Conservation (phyloP, 64 coral and sea anemone species). For the Porites lutea region DNA sequence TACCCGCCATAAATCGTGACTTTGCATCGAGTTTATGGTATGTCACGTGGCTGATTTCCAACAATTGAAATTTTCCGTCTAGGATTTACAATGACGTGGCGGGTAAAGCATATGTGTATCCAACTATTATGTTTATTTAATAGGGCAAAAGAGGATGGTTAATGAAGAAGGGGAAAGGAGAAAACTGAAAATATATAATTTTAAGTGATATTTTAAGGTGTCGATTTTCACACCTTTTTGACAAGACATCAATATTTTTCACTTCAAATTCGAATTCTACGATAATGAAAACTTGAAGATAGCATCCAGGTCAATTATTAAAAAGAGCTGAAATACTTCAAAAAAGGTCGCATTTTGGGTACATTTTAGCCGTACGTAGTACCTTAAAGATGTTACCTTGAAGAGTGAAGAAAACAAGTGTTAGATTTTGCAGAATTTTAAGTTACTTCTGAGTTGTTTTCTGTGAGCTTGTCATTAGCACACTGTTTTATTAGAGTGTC, state of each 20-base stretch:
- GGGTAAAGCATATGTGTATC: background rate
- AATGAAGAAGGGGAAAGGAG: background rate
- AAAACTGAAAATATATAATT: background rate
- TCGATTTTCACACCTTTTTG: background rate
- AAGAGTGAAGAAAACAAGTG: too few species aligned
- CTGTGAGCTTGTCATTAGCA: too few species aligned
- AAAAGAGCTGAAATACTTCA: too few species aligned
- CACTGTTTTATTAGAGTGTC: too few species aligned
- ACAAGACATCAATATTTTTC: background rate
- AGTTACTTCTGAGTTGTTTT: too few species aligned
- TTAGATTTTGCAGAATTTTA: too few species aligned
- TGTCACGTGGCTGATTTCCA: background rate
- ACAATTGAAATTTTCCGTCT: background rate
- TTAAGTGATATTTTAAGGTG: background rate
- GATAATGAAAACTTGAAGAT: background rate
- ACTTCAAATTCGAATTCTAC: constrained; percentile 9
- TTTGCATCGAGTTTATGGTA: background rate
- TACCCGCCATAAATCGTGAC: background rate
- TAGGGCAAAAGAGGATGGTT: background rate
- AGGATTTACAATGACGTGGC: background rate
- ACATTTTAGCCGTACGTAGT: too few species aligned
- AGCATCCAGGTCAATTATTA: too few species aligned
- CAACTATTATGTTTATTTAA: background rate
- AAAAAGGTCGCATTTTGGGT: too few species aligned
- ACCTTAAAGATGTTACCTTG: too few species aligned